Conservation (phyloP, 1,140 invertebrate genomes). For the Aphaenogaster ashmeadi region DNA sequence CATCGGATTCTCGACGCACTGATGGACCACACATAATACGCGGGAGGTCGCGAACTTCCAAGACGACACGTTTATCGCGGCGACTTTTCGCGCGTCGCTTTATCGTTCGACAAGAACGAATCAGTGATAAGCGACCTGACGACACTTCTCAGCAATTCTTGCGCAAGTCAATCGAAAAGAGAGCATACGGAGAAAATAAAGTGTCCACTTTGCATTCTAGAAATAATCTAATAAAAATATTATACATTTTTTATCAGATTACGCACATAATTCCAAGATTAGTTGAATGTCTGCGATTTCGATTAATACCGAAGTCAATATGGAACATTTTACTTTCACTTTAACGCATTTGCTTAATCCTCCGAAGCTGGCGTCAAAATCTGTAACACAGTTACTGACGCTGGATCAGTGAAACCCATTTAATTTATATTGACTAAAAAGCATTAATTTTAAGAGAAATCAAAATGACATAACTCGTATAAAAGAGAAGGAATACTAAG, state of each 20-base stretch:
- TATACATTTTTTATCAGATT: neutral
- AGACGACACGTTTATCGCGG: conserved; percentile 22
- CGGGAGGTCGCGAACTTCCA: conserved; percentile 32
- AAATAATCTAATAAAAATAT: neutral
- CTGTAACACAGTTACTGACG: too few species aligned
- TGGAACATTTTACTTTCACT: neutral
- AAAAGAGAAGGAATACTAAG: too few species aligned
- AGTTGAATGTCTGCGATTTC: neutral
- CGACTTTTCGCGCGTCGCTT: neutral
- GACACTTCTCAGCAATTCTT: neutral
- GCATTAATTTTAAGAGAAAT: too few species aligned
- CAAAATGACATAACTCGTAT: too few species aligned
- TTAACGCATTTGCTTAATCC: neutral
- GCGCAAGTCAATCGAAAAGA: neutral
- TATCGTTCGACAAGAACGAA: conserved; percentile 1
- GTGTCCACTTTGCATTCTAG: neutral
- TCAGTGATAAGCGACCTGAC: neutral
- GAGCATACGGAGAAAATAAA: neutral
- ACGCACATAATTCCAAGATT: neutral
- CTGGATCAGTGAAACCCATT: too few species aligned
- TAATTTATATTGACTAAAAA: too few species aligned
- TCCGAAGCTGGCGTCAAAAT: too few species aligned
- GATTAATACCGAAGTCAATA: neutral
- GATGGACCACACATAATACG: neutral
- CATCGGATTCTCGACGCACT: neutral